These are phyloP conservation scores for Ophiodon elongatus DNA, from an alignment of 2,113 vertebrate species.

Conservation along the genomic window DNA sequence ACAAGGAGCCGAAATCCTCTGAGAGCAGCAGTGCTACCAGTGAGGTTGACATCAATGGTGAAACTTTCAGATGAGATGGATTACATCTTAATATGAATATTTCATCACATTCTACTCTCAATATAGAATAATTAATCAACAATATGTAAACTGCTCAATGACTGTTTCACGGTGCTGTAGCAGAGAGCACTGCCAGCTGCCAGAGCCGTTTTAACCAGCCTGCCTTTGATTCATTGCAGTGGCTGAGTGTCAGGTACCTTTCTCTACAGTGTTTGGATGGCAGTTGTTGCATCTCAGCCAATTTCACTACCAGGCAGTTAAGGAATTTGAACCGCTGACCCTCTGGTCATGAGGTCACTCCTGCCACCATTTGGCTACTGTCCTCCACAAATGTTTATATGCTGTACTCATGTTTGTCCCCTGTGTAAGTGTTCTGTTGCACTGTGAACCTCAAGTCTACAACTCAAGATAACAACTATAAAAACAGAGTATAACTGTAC, in stretches of 20 bases:
- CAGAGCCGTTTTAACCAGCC: not conserved
- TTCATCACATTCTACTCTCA: not conserved
- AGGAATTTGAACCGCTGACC: conserved; percentile 70
- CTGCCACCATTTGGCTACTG: conserved; percentile 61
- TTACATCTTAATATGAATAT: not conserved
- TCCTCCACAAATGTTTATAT: conserved; percentile 57
- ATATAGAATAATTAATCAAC: not conserved
- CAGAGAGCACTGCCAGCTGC: not conserved
- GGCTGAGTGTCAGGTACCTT: not conserved
- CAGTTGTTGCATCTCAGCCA: conserved; percentile 25
- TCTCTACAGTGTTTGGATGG: not conserved
- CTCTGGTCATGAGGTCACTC: conserved; percentile 55
- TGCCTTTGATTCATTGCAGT: not conserved
- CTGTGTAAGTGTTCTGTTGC: not conserved
- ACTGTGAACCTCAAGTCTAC: not conserved
- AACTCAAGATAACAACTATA: not conserved
- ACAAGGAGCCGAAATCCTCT: not conserved
- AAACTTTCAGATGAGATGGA: not conserved
- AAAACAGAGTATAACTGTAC: conserved; percentile 4
- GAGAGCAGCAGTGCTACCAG: not conserved
- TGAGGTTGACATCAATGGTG: not conserved
- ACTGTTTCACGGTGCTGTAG: not conserved
- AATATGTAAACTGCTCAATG: not conserved
- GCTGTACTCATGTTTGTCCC: conserved; percentile 30
- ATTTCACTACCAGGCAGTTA: conserved; percentile 33